Evolutionary conservation across 2,113 vertebrate species (phyloP).

Genomic region (Sapayoa aenigma): DNA sequence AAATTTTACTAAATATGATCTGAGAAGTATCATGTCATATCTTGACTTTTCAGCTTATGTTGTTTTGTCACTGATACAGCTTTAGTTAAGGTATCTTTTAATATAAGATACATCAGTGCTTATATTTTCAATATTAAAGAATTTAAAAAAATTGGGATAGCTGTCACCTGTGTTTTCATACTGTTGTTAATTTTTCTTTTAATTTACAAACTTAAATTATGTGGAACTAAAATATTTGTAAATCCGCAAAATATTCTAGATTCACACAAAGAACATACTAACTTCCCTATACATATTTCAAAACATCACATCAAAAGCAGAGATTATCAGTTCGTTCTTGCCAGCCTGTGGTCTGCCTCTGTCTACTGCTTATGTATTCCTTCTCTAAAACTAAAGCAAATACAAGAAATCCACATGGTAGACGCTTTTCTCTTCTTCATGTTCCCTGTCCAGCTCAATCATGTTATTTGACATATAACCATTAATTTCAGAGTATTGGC

Average conservation of each 20-base stretch:
- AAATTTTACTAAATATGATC: background rate
- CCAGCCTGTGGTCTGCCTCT: background rate
- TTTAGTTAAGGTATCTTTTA: background rate
- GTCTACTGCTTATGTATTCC: background rate
- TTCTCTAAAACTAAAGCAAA: background rate
- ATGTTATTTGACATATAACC: background rate
- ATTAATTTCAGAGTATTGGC: background rate
- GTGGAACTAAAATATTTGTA: background rate
- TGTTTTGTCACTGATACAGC: background rate
- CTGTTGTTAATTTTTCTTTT: background rate
- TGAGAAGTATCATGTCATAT: background rate
- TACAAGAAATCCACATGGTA: background rate
- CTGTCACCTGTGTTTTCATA: background rate
- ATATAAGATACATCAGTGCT: background rate
- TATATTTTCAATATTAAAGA: background rate
- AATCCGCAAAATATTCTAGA: background rate
- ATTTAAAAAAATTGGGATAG: background rate
- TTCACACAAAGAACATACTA: background rate
- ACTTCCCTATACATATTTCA: background rate
- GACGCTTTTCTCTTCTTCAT: background rate
- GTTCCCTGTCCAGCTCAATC: fast-evolving
- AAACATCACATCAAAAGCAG: background rate
- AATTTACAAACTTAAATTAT: background rate
- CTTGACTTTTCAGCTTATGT: background rate
- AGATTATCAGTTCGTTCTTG: background rate